A percentile compares a stretch with the other conserved stretches of the same genome.
These are phyloP conservation scores for Pseudocheirus occidentalis DNA, from an alignment of 2,797 vertebrate genomes.

Conservation along the genomic window DNA sequence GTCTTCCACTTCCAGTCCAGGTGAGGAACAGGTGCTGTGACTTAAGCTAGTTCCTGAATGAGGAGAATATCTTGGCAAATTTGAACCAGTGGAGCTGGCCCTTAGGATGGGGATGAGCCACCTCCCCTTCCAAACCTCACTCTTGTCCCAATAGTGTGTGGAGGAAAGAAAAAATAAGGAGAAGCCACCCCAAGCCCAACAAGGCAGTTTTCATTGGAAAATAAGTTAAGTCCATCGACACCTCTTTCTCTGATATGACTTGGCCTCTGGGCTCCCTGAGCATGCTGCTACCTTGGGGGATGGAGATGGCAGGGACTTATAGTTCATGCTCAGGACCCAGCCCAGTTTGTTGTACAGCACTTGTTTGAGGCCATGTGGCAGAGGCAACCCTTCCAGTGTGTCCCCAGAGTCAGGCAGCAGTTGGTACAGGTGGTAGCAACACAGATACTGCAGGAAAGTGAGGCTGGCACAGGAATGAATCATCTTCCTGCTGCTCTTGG, in stretches of 20 bases:
- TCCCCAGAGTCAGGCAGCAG: conserved; percentile 87
- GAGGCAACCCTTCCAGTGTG: conserved; percentile 85
- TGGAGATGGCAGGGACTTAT: conserved; percentile 75
- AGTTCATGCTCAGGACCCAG: conserved; percentile 93
- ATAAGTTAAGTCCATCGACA: conserved; percentile 90
- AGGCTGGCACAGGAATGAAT: conserved; percentile 91
- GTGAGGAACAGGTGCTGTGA: not conserved
- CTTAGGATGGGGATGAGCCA: not conserved
- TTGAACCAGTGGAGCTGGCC: not conserved
- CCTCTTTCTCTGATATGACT: conserved; percentile 91
- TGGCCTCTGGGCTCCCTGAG: conserved; percentile 84
- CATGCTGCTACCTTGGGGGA: conserved; percentile 84
- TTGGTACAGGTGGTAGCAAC: conserved; percentile 90
- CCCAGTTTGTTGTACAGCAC: conserved; percentile 90
- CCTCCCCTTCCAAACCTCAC: not conserved
- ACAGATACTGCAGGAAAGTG: conserved; percentile 95
- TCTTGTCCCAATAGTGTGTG: not conserved
- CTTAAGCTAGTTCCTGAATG: not conserved
- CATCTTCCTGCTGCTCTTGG: conserved; percentile 98
- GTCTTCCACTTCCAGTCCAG: not conserved
- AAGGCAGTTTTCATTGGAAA: not conserved
- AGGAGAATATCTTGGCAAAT: not conserved
- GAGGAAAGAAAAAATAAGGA: not conserved
- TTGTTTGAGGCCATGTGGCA: conserved; percentile 92
- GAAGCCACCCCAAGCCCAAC: not conserved